Evolutionary conservation across 2,888 invertebrate species (phyloP).

Genomic region (Cephus rjabovi): DNA sequence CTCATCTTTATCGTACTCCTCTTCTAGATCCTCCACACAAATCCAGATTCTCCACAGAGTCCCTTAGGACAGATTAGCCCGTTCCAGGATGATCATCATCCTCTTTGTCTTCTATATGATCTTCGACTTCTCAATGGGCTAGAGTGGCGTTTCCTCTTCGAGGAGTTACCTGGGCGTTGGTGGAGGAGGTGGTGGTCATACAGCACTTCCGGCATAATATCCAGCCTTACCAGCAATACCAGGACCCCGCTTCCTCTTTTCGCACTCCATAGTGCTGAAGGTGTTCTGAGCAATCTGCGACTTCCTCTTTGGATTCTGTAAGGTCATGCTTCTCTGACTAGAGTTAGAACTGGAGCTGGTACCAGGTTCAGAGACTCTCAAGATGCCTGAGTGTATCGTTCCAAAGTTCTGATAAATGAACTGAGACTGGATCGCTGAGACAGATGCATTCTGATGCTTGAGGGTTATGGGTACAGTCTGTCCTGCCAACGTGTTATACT

Average conservation of each 20-base stretch:
- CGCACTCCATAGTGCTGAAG: slow-evolving; percentile 63
- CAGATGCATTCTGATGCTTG: slow-evolving; percentile 58
- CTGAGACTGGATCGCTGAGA: slow-evolving; percentile 61
- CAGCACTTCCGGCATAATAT: slow-evolving; percentile 62
- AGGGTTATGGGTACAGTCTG: slow-evolving; percentile 64
- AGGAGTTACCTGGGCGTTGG: slow-evolving; percentile 61
- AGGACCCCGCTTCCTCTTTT: slow-evolving; percentile 51
- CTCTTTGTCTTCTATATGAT: neutral
- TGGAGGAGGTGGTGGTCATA: slow-evolving; percentile 64
- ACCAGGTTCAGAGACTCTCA: slow-evolving; percentile 61
- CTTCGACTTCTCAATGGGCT: slow-evolving; percentile 15
- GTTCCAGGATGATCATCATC: neutral
- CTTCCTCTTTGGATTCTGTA: slow-evolving; percentile 62
- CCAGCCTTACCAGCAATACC: slow-evolving; percentile 45
- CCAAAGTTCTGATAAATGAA: slow-evolving; percentile 63
- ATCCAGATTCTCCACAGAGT: neutral
- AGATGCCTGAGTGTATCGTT: slow-evolving; percentile 61
- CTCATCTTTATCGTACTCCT: too few species aligned
- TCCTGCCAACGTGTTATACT: slow-evolving; percentile 58
- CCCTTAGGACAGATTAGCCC: neutral
- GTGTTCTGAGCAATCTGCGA: slow-evolving; percentile 62
- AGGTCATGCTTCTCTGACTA: slow-evolving; percentile 62
- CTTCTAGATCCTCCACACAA: neutral
- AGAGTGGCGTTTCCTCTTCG: slow-evolving; percentile 58
- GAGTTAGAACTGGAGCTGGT: slow-evolving; percentile 61